phyloP scores from a whole-genome alignment of 2,113 vertebrate genomes.

The Phaetusa simplex region DNA sequence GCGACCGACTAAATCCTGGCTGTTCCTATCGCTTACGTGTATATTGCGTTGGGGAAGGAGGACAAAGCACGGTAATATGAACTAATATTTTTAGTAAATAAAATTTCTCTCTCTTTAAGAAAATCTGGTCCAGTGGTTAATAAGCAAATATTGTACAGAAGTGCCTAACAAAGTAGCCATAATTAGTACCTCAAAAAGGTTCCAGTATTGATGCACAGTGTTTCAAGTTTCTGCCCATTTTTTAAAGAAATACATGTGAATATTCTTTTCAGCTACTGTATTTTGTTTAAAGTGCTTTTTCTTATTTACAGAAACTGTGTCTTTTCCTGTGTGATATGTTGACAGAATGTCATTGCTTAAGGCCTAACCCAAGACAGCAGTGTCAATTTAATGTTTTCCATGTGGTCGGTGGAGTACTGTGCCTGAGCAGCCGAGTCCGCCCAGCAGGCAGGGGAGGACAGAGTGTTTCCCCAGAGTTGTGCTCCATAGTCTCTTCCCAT shows the following conservation, averaged over 20 bases:
- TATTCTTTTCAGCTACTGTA: background rate
- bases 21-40: slow-evolving; percentile 86
- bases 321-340: background rate
- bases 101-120: background rate
- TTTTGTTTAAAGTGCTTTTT: background rate
- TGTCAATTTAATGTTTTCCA: background rate
- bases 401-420: background rate
- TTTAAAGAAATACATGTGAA: background rate
- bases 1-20: slow-evolving; percentile 90
- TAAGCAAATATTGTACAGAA: background rate
- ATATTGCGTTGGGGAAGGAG: slow-evolving; percentile 92
- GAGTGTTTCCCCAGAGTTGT: background rate
- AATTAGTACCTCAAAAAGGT: background rate
- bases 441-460: background rate
- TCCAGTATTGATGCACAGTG: background rate
- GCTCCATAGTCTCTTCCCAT: background rate
- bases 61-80: slow-evolving; percentile 90
- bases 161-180: background rate
- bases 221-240: background rate
- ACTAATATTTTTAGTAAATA: background rate
- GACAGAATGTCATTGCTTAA: background rate
- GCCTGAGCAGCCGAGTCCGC: background rate
- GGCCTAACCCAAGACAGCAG: background rate
- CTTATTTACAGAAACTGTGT: background rate
- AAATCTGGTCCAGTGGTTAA: background rate